phyloP scores from a whole-genome alignment of 1,140 invertebrate species.

The Zeugodacus cucurbitae region DNA sequence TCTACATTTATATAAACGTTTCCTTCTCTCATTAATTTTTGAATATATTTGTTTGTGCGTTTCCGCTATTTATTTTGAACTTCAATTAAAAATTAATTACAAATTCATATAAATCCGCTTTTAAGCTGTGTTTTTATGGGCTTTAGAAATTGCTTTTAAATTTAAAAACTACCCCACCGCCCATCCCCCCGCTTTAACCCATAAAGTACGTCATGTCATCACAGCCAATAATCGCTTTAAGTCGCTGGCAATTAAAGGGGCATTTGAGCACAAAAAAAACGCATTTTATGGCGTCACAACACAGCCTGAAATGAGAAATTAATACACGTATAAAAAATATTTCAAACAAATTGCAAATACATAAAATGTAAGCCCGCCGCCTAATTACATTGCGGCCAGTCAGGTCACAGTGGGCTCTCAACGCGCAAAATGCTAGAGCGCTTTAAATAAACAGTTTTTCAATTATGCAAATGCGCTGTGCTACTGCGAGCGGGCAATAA shows the following conservation, averaged over 20 bases:
- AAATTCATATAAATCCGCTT: neutral
- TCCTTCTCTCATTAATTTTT: no score
- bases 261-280: neutral
- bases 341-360: neutral
- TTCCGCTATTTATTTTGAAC: neutral
- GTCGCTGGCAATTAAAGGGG: neutral
- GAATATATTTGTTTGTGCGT: neutral
- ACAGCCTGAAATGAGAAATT: neutral
- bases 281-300: neutral
- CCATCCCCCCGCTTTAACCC: neutral
- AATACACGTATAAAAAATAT: neutral
- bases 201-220: neutral
- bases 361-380: neutral
- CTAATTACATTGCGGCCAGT: neutral
- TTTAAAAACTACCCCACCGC: neutral
- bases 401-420: neutral
- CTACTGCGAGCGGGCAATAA: neutral
- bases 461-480: neutral
- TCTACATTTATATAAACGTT: no score
- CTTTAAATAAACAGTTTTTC: neutral
- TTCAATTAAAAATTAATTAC: constrained; percentile 3
- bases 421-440: neutral
- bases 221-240: constrained; percentile 10
- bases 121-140: neutral
- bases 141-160: neutral